Evolutionary conservation across 2,797 vertebrate species (phyloP), one percentile per base, ranked within the genome.

Genomic region (Sphenopsis melanotis): DNA sequence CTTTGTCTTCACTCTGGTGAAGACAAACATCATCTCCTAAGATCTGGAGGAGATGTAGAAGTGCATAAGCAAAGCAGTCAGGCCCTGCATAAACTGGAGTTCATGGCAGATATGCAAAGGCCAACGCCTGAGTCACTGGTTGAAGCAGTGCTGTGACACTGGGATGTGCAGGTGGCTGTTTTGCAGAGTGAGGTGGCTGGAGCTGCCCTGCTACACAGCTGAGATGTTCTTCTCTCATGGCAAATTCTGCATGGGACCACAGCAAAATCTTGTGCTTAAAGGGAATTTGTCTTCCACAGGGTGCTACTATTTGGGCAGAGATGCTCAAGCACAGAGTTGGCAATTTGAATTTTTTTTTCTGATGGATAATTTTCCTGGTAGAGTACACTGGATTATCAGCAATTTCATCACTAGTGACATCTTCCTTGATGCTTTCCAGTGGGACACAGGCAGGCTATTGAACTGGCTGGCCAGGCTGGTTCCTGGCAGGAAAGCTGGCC

Each of bases 121-220:
- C 42, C 1, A 11, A 24, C 0, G 1, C 42, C 36, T 34, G 85
- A 89, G 47, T 44, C 60, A 52, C 13, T 0, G 2, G 26, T 26
- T 55, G 12, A 61, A 82, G 49, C 0, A 1, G 34, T 0, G 0
- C 71, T 1, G 0, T 22, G 39, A 12, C 0, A 26, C 30, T 0
- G 1, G 41, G 29, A 8, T 18, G 46, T 44, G 39, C 12, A 3
- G 49, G 32, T 32, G 50, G 64, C 24, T 50, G 64, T 30, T 61
- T 27, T 1, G 1, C 34, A 30, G 53, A 55, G 30, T 1, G 4
- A 49, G 27, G 22, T 0, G 4, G 29, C 47, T 44, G 24, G 14
- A 89, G 19, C 47, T 69, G 69, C 37, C 16, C 19, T 14, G 6
- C 11, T 7, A 11, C 29, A 9, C 42, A 46, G 60, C n/a, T 36